A percentile compares a stretch with the other conserved stretches of the same genome.
phyloP scores from a whole-genome alignment of 2,797 vertebrate species.

The Bryconaethiops microstoma region DNA sequence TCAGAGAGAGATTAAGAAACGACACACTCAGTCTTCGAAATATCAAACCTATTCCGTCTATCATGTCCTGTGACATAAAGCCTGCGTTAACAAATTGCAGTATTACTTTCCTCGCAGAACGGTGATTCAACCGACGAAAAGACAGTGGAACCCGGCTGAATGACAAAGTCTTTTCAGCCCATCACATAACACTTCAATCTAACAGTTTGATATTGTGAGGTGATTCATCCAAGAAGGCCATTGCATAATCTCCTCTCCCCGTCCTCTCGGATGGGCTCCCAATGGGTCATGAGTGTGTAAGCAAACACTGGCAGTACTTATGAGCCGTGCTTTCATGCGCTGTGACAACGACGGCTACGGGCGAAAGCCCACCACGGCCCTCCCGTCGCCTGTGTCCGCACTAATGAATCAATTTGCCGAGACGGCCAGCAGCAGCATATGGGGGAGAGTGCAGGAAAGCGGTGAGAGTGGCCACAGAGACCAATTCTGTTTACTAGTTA shows the following conservation, averaged over 20 bases:
- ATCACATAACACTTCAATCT: conserved; percentile 31
- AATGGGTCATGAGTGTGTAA: conserved; percentile 33
- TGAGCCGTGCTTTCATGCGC: conserved; percentile 30
- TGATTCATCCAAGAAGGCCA: conserved; percentile 45
- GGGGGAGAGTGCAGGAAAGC: not conserved
- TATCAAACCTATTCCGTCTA: not conserved
- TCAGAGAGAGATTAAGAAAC: conserved; percentile 15
- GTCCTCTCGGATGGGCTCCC: conserved; percentile 37
- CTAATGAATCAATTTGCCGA: conserved; percentile 39
- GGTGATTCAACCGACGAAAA: conserved; percentile 3
- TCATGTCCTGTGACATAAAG: conserved; percentile 13
- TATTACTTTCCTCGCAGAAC: conserved; percentile 22
- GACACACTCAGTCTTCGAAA: not conserved
- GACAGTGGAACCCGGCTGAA: not conserved
- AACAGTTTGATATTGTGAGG: conserved; percentile 31
- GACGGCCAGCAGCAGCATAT: conserved; percentile 12
- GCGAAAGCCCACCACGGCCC: conserved; percentile 18
- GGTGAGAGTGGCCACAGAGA: not conserved
- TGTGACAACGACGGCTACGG: conserved; percentile 40
- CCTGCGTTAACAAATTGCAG: conserved; percentile 27
- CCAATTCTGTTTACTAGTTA: conserved; percentile 12
- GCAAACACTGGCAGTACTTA: conserved; percentile 33
- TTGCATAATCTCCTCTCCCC: conserved; percentile 41
- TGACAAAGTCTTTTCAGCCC: conserved; percentile 19
- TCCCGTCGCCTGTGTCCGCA: conserved; percentile 34